Conservation (phyloP, 2,888 invertebrate genomes). For the Toxonevra muliebris region DNA sequence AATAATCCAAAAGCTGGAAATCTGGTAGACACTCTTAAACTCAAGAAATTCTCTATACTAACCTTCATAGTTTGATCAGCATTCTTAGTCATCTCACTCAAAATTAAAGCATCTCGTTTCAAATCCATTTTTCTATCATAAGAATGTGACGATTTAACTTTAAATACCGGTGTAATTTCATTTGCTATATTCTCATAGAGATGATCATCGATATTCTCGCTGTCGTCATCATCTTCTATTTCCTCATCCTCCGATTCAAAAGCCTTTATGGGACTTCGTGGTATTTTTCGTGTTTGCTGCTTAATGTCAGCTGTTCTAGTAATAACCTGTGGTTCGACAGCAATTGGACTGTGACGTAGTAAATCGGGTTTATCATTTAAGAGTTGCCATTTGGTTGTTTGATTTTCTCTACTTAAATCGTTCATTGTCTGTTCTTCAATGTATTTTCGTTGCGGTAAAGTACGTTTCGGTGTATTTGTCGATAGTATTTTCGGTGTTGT, state of each 20-base stretch:
- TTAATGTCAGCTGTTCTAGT: slow-evolving; percentile 35
- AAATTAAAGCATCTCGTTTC: slow-evolving; percentile 64
- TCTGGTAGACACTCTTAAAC: too few species aligned
- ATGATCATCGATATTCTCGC: slow-evolving; percentile 44
- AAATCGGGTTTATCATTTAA: slow-evolving; percentile 62
- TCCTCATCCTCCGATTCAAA: slow-evolving; percentile 39
- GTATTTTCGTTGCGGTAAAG: slow-evolving; percentile 44
- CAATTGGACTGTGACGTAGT: slow-evolving; percentile 59
- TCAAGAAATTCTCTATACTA: slow-evolving; percentile 10
- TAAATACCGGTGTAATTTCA: slow-evolving; percentile 54
- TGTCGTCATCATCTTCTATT: slow-evolving; percentile 19
- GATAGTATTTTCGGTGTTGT: slow-evolving; percentile 33
- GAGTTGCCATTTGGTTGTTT: slow-evolving; percentile 56
- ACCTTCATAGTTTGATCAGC: slow-evolving; percentile 70
- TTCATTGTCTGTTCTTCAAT: slow-evolving; percentile 2
- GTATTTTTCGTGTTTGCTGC: slow-evolving; percentile 24
- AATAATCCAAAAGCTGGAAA: too few species aligned
- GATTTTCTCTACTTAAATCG: slow-evolving; percentile 23
- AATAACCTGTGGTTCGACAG: slow-evolving; percentile 44
- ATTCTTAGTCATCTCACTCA: slow-evolving; percentile 69
- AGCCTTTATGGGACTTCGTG: slow-evolving; percentile 32
- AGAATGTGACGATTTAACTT: slow-evolving; percentile 46
- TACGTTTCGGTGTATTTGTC: slow-evolving; percentile 42
- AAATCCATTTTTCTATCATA: slow-evolving; percentile 61
- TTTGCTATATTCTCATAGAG: slow-evolving; percentile 61